These are phyloP conservation scores for Emmelina monodactyla DNA, from an alignment of 2,888 invertebrate genomes.

Conservation along the genomic window DNA sequence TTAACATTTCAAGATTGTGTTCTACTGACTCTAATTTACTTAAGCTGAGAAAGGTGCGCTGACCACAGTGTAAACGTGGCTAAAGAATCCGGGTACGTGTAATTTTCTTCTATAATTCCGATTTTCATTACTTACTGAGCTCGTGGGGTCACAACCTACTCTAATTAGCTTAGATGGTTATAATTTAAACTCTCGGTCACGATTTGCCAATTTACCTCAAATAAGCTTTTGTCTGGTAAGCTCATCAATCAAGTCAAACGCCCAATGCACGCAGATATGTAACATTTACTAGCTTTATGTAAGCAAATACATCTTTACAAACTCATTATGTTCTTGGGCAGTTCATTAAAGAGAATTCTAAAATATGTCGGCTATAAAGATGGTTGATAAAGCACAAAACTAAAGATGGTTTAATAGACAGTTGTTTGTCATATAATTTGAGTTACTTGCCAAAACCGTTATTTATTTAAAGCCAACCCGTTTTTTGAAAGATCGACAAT, in stretches of 20 bases:
- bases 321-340: constrained; percentile 12
- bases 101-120: constrained; percentile 57
- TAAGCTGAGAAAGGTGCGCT: too few relatives aligned
- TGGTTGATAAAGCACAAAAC: too few relatives aligned
- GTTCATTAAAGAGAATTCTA: too few relatives aligned
- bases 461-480: too few relatives aligned
- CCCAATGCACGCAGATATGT: constrained; percentile 24
- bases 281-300: constrained; percentile 23
- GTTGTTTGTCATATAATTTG: too few relatives aligned
- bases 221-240: constrained; percentile 48
- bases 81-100: constrained; percentile 44
- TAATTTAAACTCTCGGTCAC: constrained; percentile 60
- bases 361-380: too few relatives aligned
- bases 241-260: constrained; percentile 39
- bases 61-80: too few relatives aligned
- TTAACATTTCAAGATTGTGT: too few relatives aligned
- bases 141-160: constrained; percentile 56
- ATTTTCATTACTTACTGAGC: constrained; percentile 61
- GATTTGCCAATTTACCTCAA: constrained; percentile 57
- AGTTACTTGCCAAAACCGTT: too few relatives aligned
- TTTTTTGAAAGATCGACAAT: too few relatives aligned
- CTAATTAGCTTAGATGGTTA: constrained; percentile 62
- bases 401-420: too few relatives aligned
- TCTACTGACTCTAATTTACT: too few relatives aligned
- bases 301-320: constrained; percentile 21